Evolutionary conservation across 2,888 invertebrate genomes (phyloP).

Genomic region (Diplazon laetatorius): DNA sequence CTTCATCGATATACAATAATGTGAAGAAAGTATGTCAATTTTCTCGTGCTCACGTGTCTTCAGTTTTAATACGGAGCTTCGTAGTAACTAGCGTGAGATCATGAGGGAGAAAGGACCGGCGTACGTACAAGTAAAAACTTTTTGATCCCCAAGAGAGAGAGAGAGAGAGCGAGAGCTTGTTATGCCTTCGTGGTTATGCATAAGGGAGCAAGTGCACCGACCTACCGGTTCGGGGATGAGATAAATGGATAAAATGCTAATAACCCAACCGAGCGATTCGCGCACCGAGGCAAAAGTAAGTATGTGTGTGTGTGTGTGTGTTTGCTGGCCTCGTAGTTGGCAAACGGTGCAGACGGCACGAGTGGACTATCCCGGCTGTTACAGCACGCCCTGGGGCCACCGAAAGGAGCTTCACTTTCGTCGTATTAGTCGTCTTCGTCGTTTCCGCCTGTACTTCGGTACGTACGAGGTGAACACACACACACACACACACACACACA

Average conservation of each 20-base stretch:
- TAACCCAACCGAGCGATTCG: constrained; percentile 54
- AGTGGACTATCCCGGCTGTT: constrained; percentile 49
- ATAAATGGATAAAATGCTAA: constrained; percentile 68
- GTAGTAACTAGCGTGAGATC: not conserved
- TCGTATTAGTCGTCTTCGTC: constrained; percentile 36
- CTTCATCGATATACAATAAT: no score
- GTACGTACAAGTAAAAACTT: constrained; percentile 45
- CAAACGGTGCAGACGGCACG: constrained; percentile 41
- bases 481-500: no score
- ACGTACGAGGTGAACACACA: constrained; percentile 39
- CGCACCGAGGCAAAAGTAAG: constrained; percentile 11
- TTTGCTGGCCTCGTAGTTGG: not conserved
- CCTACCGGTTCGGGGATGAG: constrained; percentile 38
- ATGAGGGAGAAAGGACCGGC: not conserved
- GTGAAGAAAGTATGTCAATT: no score
- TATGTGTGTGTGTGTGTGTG: not conserved
- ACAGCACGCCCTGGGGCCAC: constrained; percentile 32
- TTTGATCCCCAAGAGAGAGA: constrained; percentile 53
- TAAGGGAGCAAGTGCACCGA: constrained; percentile 48
- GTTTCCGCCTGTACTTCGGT: constrained; percentile 30
- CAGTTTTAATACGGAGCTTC: no score
- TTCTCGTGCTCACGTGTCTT: no score
- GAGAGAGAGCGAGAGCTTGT: constrained; percentile 33
- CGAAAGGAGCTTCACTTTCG: constrained; percentile 38
- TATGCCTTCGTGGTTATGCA: constrained; percentile 65